Percentiles rank a stretch among this genome's conserved stretches.
Conservation (phyloP, 2,888 invertebrate genomes). For the Crocallis elinguaria region DNA sequence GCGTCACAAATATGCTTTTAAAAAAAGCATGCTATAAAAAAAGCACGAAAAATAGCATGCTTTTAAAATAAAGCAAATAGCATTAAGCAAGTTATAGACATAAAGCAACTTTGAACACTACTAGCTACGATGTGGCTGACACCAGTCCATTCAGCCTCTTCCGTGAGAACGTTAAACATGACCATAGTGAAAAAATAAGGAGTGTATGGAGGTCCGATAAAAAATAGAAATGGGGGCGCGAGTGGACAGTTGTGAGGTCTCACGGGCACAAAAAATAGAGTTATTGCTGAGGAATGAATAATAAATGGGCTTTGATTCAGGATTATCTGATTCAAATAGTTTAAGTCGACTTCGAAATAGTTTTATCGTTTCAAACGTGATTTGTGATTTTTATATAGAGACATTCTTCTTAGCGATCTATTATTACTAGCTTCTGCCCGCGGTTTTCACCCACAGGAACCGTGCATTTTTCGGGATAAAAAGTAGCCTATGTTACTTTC, state of each 20-base stretch:
- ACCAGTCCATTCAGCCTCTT: conserved; percentile 75
- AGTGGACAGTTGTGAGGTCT: conserved; percentile 75
- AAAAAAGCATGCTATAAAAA: too few relatives aligned
- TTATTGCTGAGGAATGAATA: conserved; percentile 65
- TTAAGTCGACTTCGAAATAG: conserved; percentile 38
- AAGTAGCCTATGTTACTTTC: too few relatives aligned
- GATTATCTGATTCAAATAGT: conserved; percentile 65
- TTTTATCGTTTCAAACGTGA: conserved; percentile 22
- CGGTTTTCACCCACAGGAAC: too few relatives aligned
- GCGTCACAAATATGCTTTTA: too few relatives aligned
- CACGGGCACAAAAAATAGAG: conserved; percentile 54
- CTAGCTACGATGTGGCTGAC: conserved; percentile 40
- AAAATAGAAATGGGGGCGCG: conserved; percentile 70
- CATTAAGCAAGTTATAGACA: too few relatives aligned
- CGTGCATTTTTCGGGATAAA: too few relatives aligned
- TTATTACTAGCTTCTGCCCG: too few relatives aligned
- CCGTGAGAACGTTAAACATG: conserved; percentile 81
- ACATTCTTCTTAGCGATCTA: too few relatives aligned
- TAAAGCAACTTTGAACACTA: too few relatives aligned
- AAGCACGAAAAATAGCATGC: too few relatives aligned
- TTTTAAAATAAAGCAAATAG: too few relatives aligned
- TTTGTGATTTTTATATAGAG: not conserved
- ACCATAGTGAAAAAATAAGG: conserved; percentile 68
- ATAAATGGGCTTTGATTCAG: conserved; percentile 60
- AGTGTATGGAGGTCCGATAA: conserved; percentile 57